Evolutionary conservation across 1,140 invertebrate species (phyloP).

Genomic region (Zaprionus kolodkinae): DNA sequence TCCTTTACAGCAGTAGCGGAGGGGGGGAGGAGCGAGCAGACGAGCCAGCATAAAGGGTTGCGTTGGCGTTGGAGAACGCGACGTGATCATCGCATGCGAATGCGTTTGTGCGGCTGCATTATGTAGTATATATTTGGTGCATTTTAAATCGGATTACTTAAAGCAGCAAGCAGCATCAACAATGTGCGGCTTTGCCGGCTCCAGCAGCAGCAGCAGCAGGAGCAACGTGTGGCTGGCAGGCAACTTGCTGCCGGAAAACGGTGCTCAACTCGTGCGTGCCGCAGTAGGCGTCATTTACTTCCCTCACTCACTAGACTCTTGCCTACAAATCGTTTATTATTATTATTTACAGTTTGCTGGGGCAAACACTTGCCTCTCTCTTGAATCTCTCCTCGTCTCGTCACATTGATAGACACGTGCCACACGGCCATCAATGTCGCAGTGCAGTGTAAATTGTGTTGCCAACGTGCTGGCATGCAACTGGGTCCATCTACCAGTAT

Average conservation of each 20-base stretch:
- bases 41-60: background rate
- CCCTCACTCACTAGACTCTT: slow-evolving; percentile 34
- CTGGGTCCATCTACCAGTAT: background rate
- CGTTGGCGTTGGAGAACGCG: slow-evolving; percentile 25
- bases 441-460: slow-evolving; percentile 65
- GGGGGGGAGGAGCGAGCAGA: background rate
- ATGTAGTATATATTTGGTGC: slow-evolving; percentile 56
- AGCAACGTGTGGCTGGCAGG: slow-evolving; percentile 16
- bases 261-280: slow-evolving; percentile 7
- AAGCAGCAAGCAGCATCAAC: slow-evolving; percentile 57
- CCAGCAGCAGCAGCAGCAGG: slow-evolving; percentile 1
- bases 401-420: slow-evolving; percentile 68
- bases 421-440: slow-evolving; percentile 42
- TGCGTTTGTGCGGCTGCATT: slow-evolving; percentile 76
- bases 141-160: slow-evolving; percentile 82
- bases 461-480: slow-evolving; percentile 6
- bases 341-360: slow-evolving; percentile 62
- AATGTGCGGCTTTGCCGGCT: slow-evolving; percentile 46
- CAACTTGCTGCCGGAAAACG: slow-evolving; percentile 11
- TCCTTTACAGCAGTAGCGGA: background rate
- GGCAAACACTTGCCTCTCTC: slow-evolving; percentile 55
- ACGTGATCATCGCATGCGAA: slow-evolving; percentile 79
- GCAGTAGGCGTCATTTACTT: slow-evolving; percentile 32
- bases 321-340: slow-evolving; percentile 74
- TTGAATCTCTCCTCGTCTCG: background rate